Evolutionary conservation across 1,140 invertebrate genomes (phyloP).

Genomic region (Hydropsyche tenuis): DNA sequence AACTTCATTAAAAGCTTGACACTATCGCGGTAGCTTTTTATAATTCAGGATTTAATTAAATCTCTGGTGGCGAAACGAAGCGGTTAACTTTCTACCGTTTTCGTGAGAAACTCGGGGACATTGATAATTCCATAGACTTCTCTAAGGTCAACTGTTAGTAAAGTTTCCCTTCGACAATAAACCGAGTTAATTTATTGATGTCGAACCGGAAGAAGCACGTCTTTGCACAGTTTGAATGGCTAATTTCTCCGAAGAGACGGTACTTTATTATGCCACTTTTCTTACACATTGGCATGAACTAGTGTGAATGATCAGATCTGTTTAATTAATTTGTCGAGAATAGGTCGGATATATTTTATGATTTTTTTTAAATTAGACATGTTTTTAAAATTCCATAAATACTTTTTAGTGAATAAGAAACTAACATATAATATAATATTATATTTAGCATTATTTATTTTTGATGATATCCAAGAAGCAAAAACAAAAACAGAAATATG

Average conservation of each 20-base stretch:
- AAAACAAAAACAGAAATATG: no score
- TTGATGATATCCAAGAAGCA: no score
- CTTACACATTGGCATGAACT: no score
- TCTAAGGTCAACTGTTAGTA: slow-evolving; percentile 8
- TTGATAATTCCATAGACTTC: not conserved
- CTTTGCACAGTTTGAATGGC: slow-evolving; percentile 17
- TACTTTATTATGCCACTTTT: not conserved
- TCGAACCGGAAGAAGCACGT: slow-evolving; percentile 20
- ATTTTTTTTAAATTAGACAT: no score
- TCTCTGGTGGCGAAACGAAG: not conserved
- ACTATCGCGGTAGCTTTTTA: not conserved
- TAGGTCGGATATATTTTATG: not conserved
- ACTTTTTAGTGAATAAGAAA: no score
- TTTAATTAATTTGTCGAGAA: no score
- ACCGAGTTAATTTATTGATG: slow-evolving; percentile 26
- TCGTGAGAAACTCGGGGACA: not conserved
- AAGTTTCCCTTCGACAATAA: slow-evolving; percentile 17
- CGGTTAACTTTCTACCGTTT: slow-evolving; percentile 1
- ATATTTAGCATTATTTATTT: no score
- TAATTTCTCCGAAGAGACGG: not conserved
- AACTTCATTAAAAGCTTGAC: no score
- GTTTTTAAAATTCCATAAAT: no score
- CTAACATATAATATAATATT: no score
- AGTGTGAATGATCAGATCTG: no score
- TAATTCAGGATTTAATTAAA: not conserved